These are phyloP conservation scores for Sphaerophoria rueppellii DNA, from an alignment of 2,888 invertebrate species.

Conservation along the genomic window DNA sequence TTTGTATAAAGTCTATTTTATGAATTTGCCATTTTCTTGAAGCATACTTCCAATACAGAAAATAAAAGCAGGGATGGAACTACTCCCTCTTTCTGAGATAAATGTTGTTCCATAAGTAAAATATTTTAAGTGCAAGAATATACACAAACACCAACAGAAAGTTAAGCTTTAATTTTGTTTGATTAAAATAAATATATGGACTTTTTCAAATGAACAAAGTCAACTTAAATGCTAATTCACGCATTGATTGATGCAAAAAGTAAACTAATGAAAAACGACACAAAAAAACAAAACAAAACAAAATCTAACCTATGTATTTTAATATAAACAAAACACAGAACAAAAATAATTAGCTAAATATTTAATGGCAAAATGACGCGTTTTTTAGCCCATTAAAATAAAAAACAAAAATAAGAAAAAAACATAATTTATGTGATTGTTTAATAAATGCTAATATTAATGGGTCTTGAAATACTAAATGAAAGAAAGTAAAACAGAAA, in stretches of 20 bases:
- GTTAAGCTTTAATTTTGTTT: constrained; percentile 17
- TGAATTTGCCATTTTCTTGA: no score
- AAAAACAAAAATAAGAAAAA: constrained; percentile 1
- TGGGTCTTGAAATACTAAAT: constrained; percentile 22
- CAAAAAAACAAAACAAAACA: constrained; percentile 15
- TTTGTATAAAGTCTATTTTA: constrained; percentile 59
- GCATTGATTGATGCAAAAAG: constrained; percentile 1
- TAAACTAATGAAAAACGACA: constrained; percentile 33
- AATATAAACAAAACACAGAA: constrained; percentile 9
- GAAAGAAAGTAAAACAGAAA: constrained; percentile 23
- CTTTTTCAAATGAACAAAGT: constrained; percentile 6
- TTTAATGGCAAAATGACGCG: constrained; percentile 27
- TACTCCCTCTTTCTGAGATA: no score
- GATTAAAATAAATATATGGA: constrained; percentile 55
- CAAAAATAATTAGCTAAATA: constrained; percentile 36
- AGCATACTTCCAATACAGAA: no score
- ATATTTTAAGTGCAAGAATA: no score
- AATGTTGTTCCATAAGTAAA: no score
- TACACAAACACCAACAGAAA: neutral
- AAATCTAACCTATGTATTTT: constrained; percentile 24
- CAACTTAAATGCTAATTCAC: constrained; percentile 5
- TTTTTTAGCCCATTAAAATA: constrained; percentile 11
- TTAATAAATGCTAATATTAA: neutral
- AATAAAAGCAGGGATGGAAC: no score
- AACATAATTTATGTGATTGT: constrained; percentile 42